A percentile compares a stretch with the other conserved stretches of the same genome.
Evolutionary conservation across 2,113 vertebrate species (phyloP).

Genomic region (Oxyura jamaicensis): DNA sequence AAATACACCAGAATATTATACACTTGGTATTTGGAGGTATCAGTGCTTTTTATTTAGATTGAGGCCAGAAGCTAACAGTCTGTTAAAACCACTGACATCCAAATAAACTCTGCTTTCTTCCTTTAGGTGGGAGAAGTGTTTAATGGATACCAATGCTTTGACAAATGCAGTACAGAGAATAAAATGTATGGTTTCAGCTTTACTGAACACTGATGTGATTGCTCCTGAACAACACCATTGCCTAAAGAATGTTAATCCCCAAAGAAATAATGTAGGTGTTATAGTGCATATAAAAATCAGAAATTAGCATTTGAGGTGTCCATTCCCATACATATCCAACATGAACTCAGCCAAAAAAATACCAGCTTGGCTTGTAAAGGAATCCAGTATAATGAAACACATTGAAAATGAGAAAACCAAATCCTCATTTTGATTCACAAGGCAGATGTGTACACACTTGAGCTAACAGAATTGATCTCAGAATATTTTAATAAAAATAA

Average conservation of each 20-base stretch:
- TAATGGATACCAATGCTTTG: neutral
- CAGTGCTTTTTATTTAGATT: neutral
- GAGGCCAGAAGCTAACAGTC: neutral
- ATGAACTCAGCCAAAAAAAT: slow-evolving; percentile 36
- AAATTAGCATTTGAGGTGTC: slow-evolving; percentile 19
- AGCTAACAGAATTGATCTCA: neutral
- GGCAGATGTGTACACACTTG: neutral
- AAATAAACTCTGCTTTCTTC: slow-evolving; percentile 15
- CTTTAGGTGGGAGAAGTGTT: slow-evolving; percentile 7
- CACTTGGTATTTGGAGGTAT: neutral
- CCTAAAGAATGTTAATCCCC: neutral
- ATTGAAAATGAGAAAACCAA: slow-evolving; percentile 44
- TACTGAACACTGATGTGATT: neutral
- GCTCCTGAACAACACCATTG: neutral
- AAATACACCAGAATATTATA: slow-evolving; percentile 22
- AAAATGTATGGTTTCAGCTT: neutral
- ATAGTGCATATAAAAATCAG: neutral
- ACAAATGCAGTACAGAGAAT: neutral
- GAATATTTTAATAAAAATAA: slow-evolving; percentile 18
- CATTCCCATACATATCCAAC: neutral
- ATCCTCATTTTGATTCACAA: slow-evolving; percentile 9
- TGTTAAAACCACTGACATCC: neutral
- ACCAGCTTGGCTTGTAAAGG: slow-evolving; percentile 43
- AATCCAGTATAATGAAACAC: slow-evolving; percentile 47
- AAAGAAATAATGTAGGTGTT: neutral